Evolutionary conservation across 2,797 vertebrate genomes (phyloP).

Genomic region (Monodelphis domestica): DNA sequence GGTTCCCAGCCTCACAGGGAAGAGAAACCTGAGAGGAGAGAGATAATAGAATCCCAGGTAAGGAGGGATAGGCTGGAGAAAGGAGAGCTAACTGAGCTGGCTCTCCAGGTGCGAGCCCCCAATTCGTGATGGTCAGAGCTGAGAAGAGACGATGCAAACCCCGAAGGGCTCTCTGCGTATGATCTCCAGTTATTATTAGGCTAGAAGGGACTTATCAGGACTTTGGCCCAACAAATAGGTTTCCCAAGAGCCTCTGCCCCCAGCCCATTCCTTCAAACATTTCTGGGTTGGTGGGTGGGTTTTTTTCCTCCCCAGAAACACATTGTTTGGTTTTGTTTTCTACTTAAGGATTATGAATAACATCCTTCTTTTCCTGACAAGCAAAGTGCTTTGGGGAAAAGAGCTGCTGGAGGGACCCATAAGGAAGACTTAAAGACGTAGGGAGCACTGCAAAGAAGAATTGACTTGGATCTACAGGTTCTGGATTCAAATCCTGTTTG

Average conservation of each 20-base stretch:
- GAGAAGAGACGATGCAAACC: not conserved
- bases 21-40: not conserved
- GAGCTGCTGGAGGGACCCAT: not conserved
- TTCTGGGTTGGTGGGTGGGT: too few relatives aligned
- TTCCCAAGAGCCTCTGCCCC: not conserved
- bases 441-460: not conserved
- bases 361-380: not conserved
- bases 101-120: not conserved
- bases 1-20: not conserved
- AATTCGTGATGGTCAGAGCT: not conserved
- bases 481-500: not conserved
- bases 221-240: not conserved
- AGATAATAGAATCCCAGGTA: not conserved
- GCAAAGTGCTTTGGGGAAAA: not conserved
- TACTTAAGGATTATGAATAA: not conserved
- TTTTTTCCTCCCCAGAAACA: not conserved
- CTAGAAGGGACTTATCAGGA: not conserved
- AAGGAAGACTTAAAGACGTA: not conserved
- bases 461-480: not conserved
- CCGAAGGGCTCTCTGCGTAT: not conserved
- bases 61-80: not conserved
- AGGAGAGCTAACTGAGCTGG: not conserved
- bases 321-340: not conserved
- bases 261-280: not conserved
- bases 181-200: not conserved